Evolutionary conservation across 2,888 invertebrate genomes (phyloP), one percentile per base, ranked within the genome.

Genomic region (Calliopum simillimum): DNA sequence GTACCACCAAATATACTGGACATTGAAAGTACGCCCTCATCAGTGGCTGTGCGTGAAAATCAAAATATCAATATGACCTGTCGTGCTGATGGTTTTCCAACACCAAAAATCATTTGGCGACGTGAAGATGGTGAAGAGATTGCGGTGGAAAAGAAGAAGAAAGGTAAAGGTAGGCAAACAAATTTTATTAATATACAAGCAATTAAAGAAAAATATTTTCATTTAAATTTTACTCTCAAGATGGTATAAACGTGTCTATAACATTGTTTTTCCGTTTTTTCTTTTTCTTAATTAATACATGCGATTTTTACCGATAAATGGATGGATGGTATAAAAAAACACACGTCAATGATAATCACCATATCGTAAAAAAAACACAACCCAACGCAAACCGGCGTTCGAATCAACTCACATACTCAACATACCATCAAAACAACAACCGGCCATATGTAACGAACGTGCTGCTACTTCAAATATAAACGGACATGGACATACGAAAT

Each of bases 1-100:
- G 98, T 98, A 76, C 97, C 98, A 14, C 97, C 98, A 11, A 94
- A 94, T 81, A 98, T 98, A 81, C 87, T 96, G 85, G 97, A 97
- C 84, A 91, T 93, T 46, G 92, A 94, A 78, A 96, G 96, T 85
- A 95, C 96, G 61, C 93, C 95, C 82, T 97, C 97, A 68, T 95
- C 94, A 66, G 94, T 97, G 76, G 95, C 95, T 2, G 95, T 97
- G 51, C 89, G 96, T 23, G 98, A 98, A 88, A 95, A 96, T 87
- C 96, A 96, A 86, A 97, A 96, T 85, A 94, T 97, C 77, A 96
- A 95, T 75, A 89, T 98, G 82, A 92, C 94, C 69, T 98, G 97
- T 86, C 93, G 93, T 82, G 95, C 95, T 21, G 93, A 95, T 80
- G 97, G 97, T 56, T 95, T 95, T 83, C 98, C 98, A 0, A 89